These are phyloP conservation scores for Steatocranus sp. DNA, from an alignment of 2,797 vertebrate species.

Conservation along the genomic window DNA sequence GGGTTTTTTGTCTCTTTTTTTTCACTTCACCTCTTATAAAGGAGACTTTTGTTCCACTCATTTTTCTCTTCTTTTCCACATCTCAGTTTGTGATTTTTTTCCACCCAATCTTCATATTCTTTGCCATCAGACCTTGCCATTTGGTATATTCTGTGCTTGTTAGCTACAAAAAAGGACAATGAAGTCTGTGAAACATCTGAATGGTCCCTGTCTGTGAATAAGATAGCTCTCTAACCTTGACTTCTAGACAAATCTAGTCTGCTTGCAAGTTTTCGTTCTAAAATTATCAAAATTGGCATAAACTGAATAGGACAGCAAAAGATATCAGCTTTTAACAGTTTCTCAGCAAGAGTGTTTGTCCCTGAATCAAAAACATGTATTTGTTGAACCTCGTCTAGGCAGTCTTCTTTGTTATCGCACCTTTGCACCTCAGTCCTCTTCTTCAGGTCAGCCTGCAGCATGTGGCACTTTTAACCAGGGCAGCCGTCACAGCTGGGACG, in stretches of 20 bases:
- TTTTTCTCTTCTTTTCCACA: not conserved
- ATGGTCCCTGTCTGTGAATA: not conserved
- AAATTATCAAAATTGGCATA: not conserved
- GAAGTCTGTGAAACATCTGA: not conserved
- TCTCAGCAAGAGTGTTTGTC: not conserved
- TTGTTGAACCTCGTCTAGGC: conserved; percentile 13
- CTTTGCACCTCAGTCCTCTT: conserved; percentile 22
- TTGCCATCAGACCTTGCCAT: not conserved
- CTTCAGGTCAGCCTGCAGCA: conserved; percentile 41
- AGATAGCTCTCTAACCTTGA: not conserved
- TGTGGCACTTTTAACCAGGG: conserved; percentile 50
- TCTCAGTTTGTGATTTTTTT: not conserved
- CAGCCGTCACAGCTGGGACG: conserved; percentile 45
- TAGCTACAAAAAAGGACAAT: not conserved
- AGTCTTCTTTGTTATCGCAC: conserved; percentile 25
- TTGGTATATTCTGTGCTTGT: not conserved
- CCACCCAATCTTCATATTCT: not conserved
- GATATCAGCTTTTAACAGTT: not conserved
- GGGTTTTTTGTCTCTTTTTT: not conserved
- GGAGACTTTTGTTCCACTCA: not conserved
- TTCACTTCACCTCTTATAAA: not conserved
- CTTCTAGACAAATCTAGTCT: not conserved
- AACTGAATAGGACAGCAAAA: not conserved
- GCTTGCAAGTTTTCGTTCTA: not conserved
- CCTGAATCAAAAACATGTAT: conserved; percentile 2